Evolutionary conservation across 2,888 invertebrate species (phyloP), one percentile per base, ranked within the genome.

Genomic region (Parthenolecanium corni): DNA sequence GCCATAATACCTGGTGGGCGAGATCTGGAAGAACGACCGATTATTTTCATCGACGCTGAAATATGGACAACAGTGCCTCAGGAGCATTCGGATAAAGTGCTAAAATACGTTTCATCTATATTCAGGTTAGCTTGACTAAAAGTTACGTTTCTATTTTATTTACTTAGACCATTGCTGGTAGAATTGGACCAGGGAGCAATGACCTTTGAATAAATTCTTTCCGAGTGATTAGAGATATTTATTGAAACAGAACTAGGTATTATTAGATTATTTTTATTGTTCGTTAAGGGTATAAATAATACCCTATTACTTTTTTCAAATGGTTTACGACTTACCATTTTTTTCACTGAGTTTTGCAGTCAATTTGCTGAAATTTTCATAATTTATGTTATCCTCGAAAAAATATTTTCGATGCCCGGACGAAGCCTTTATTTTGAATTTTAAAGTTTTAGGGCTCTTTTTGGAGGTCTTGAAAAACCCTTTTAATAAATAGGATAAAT

Each of bases 1-100:
- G 82, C 80, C 64, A 77, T 78, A 71, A 73, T 84, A 67, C 82
- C 84, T 64, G 84, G 85, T 67, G 82, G 83, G 67, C 76, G 80
- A 66, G 84, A 84, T 74, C 78, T 79, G 65, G 80, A 82, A 67
- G 80, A 80, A 61, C 78, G 80, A 66, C 80, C 84, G 58, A 73
- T 84, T 69, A 74, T 84, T 67, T 74, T 83, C 67, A 77, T 83
- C 66, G 78, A 78, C 69, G 77, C 82, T 66, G 80, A 82, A 64
- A 73, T 76, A 64, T 82, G 82, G 69, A 75, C 79, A 64, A 76
- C 77, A 69, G 75, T 78, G 63, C 67, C 66, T 65, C 68, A 67
- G 63, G 68, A 69, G 12, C 67, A 69, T 23, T 65, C 73, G 69
- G 77, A 74, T 69, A 73, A 70, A 65, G 71, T 72, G 9, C 71